Base-by-base conservation (phyloP, 2,797 vertebrate genomes). In the Sebastes diploproa region DNA sequence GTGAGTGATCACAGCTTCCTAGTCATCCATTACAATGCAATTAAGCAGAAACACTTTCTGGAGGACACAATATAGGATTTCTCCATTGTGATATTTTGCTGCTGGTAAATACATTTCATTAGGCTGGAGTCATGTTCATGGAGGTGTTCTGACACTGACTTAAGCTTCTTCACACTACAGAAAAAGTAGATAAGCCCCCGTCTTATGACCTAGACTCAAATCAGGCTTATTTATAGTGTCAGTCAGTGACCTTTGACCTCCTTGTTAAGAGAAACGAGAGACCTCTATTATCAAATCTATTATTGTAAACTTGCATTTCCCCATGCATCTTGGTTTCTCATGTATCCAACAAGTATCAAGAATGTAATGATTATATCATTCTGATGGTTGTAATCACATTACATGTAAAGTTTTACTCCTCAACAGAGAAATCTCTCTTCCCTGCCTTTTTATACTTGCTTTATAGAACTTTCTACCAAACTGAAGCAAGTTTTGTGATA, bases 211-310 rank as follows among this genome's bases (percentile, higher is more conserved):
- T 32, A 27, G 71, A 54, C 25, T 60, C 50, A 67, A 64, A 55
- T 36, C 23, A 72, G 38, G 58, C 3, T 56, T 73, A 78, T 78
- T 86, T 74, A 73, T 78, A 59, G 62, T 32, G 42, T 18, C 42
- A 46, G 14, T 56, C 38, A 18, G 29, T 22, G 34, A 72, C 25
- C 30, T 65, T 56, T 60, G 54, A 27, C 38, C 67, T 30, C 12
- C 14, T 4, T 1, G 46, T 56, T 2, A 11, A 25, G 20, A 46
- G 9, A 46, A 55, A n/a, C 1, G 10, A 34, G 20, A n/a, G 18
- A 34, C 27, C 8, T 30, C 14, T 59, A 16, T 4, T 25, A 56
- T 30, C 6, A 52, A 8, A 10, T 10, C 12, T 5, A 12, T 60
- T 9, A 23, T n/a, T 46, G 14, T 18, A 62, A 29, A 67, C 25